phyloP scores from a whole-genome alignment of 2,888 invertebrate species.

The Rhyacophila evoluta region DNA sequence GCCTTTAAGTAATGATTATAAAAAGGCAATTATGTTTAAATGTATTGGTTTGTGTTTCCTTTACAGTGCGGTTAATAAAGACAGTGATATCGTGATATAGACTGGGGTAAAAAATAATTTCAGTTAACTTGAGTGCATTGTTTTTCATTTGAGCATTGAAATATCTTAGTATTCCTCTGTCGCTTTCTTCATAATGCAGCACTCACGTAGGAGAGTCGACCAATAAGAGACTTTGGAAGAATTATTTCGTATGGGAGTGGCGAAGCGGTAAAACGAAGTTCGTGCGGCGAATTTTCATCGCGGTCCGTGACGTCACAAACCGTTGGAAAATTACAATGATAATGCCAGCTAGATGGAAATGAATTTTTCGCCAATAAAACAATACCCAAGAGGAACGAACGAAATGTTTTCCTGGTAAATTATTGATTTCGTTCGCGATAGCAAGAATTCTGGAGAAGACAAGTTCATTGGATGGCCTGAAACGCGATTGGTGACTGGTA shows the following conservation, averaged over 20 bases:
- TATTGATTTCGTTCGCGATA: neutral
- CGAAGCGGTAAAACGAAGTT: conserved; percentile 22
- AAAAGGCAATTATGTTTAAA: too few species aligned
- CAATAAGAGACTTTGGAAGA: neutral
- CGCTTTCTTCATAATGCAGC: neutral
- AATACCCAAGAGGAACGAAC: neutral
- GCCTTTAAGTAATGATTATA: too few species aligned
- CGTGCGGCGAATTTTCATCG: conserved; percentile 22
- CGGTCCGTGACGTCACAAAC: conserved; percentile 24
- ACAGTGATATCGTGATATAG: too few species aligned
- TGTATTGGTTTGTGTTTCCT: too few species aligned
- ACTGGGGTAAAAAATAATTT: too few species aligned
- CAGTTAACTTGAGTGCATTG: neutral
- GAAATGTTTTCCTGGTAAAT: neutral
- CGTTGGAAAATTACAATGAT: conserved; percentile 19
- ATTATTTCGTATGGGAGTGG: conserved; percentile 14
- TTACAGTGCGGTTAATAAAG: too few species aligned
- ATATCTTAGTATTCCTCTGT: neutral
- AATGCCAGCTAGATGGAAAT: neutral
- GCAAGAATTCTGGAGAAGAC: neutral
- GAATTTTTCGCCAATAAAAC: conserved; percentile 10
- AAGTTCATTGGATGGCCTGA: neutral
- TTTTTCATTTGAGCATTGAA: neutral
- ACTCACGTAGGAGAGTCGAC: neutral
- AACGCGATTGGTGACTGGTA: too few species aligned